Evolutionary conservation across 2,888 invertebrate species (phyloP), one percentile per base, ranked within the genome.

Genomic region (Mesopsocus fuscifrons): DNA sequence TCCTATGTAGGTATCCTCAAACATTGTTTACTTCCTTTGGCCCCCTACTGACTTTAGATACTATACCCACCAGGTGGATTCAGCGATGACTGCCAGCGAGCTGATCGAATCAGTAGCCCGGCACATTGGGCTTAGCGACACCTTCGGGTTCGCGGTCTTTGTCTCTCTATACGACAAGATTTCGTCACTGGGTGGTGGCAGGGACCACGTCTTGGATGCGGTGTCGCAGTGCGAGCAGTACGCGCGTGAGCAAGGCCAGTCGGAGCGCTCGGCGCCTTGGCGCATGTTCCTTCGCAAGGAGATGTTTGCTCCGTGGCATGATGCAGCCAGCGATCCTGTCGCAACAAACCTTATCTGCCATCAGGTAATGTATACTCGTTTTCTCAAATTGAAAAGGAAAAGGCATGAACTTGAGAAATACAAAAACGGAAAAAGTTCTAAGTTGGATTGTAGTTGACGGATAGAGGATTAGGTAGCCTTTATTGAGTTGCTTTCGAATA

Each of bases 171-270:
- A 78, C 55, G 91, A 92, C 55, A 92, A 91, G 64, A 73, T 74
- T 17, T 45, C 51, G 35, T 49, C 58, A 43, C 47, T 54, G 5
- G 53, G 53, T 13, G 51, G 53, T 35, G 53, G 52, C 47, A 47
- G 45, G 15, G 91, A 92, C 59, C 91, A 92, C 57, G 79, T 95
- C 1, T 81, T 94, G 79, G 94, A 95, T 62, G 94, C 92, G 1
- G 82, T 95, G 53, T 88, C 88, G 0, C 89, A 91, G 59, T 92
- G 92, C 59, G 94, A 95, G 59, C 92, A 94, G 58, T 91, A 85
- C 59, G 82, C 88, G 20, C 88, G 82, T 61, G 91, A 91, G 59
- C 80, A 84, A 57, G 87, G 88, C 1, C 74, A 77, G 2, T 73
- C 77, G 44, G 89, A 91, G 58, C 69, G 80, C 51, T 79, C 73